phyloP scores from a whole-genome alignment of 2,888 invertebrate species.

The Frankliniella intonsa region DNA sequence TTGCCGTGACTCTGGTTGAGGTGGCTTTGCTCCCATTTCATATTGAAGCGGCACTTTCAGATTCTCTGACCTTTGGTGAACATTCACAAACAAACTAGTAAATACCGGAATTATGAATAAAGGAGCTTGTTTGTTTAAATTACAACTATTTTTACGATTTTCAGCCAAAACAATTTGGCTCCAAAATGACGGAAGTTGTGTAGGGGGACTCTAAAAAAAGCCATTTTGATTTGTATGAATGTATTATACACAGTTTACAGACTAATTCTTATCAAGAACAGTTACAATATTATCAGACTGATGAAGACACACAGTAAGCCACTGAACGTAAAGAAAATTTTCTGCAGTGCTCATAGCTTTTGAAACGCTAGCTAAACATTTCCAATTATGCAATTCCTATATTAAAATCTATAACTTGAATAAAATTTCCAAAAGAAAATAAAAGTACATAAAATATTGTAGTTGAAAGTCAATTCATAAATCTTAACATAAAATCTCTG shows the following conservation, averaged over 20 bases:
- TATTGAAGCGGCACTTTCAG: no score
- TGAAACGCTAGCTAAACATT: neutral
- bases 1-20: no score
- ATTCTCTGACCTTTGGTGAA: no score
- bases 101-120: no score
- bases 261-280: slow-evolving; percentile 23
- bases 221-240: neutral
- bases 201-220: no score
- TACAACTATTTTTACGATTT: no score
- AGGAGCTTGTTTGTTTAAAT: no score
- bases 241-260: slow-evolving; percentile 22
- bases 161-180: no score
- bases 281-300: slow-evolving; percentile 21
- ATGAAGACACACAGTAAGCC: slow-evolving; percentile 9
- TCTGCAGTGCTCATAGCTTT: neutral
- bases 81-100: no score
- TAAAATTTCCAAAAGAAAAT: slow-evolving; percentile 17
- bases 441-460: slow-evolving; percentile 7
- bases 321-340: neutral
- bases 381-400: slow-evolving; percentile 14
- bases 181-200: no score
- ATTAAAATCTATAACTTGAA: slow-evolving; percentile 10
- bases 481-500: neutral
- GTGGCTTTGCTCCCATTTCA: no score
- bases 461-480: slow-evolving; percentile 13